These are phyloP conservation scores for Parelbella ahira DNA, from an alignment of 2,888 invertebrate species.

Conservation along the genomic window DNA sequence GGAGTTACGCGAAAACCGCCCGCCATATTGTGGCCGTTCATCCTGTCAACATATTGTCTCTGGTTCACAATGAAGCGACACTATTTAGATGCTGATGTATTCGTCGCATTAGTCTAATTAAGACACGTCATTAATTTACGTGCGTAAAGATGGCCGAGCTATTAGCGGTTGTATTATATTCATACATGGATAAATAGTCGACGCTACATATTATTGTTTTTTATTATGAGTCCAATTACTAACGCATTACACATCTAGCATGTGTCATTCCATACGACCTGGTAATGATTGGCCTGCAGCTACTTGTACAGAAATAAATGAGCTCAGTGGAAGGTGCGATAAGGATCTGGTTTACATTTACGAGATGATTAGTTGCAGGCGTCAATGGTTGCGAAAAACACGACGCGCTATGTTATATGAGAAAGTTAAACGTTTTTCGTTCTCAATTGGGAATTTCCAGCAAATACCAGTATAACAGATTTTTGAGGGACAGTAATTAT, in stretches of 20 bases:
- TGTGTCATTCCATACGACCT: conserved; percentile 12
- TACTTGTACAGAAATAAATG: conserved; percentile 15
- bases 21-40: conserved; percentile 73
- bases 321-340: conserved; percentile 7
- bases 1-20: conserved; percentile 68
- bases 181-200: conserved; percentile 14
- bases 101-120: conserved; percentile 70
- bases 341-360: conserved; percentile 8
- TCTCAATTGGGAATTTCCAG: conserved; percentile 5
- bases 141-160: conserved; percentile 23
- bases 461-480: conserved; percentile 11
- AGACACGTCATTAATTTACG: conserved; percentile 66
- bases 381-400: conserved; percentile 15
- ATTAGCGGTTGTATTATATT: conserved; percentile 18
- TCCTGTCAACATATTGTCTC: conserved; percentile 78
- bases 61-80: conserved; percentile 68
- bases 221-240: conserved; percentile 4
- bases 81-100: conserved; percentile 73
- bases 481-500: conserved; percentile 18
- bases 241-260: conserved; percentile 11
- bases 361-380: conserved; percentile 6
- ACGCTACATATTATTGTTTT: conserved; percentile 12
- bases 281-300: conserved; percentile 7
- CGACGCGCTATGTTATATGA: conserved; percentile 7
- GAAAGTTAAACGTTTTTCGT: conserved; percentile 9